Conservation (phyloP, 2,888 invertebrate genomes). For the Watsonalla binaria region DNA sequence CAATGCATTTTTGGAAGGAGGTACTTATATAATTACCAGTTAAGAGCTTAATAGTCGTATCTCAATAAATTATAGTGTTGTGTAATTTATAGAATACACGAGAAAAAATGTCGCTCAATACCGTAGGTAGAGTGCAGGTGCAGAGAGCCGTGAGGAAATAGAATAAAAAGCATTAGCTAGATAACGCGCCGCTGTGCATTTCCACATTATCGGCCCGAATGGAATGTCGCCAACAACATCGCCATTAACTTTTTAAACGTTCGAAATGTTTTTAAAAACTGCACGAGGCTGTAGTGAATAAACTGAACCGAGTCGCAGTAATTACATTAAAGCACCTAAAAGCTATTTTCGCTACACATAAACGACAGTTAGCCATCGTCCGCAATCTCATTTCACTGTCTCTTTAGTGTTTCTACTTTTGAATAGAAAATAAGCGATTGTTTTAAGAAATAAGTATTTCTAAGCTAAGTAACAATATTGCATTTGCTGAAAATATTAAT, state of each 20-base stretch:
- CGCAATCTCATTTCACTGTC: neutral
- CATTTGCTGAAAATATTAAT: too few relatives aligned
- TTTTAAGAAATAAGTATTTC: neutral
- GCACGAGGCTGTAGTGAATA: conserved; percentile 12
- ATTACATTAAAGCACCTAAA: neutral
- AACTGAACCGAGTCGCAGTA: neutral
- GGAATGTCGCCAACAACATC: conserved; percentile 33
- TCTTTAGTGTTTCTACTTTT: neutral
- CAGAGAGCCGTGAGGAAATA: conserved; percentile 21
- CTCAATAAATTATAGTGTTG: too few relatives aligned
- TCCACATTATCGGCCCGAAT: conserved; percentile 33
- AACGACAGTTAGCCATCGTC: neutral
- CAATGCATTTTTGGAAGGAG: too few relatives aligned
- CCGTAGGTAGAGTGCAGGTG: conserved; percentile 21
- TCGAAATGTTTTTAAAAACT: conserved; percentile 18
- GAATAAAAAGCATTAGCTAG: conserved; percentile 28
- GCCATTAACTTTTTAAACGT: conserved; percentile 38
- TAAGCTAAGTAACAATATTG: too few relatives aligned
- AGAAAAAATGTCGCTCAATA: neutral
- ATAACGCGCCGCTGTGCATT: conserved; percentile 31
- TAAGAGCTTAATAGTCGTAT: too few relatives aligned
- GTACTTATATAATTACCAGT: too few relatives aligned
- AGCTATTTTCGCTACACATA: neutral
- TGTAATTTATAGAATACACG: neutral
- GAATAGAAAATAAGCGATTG: neutral